Base-by-base conservation (phyloP, 1,140 invertebrate species). In the Heterodera carotae region DNA sequence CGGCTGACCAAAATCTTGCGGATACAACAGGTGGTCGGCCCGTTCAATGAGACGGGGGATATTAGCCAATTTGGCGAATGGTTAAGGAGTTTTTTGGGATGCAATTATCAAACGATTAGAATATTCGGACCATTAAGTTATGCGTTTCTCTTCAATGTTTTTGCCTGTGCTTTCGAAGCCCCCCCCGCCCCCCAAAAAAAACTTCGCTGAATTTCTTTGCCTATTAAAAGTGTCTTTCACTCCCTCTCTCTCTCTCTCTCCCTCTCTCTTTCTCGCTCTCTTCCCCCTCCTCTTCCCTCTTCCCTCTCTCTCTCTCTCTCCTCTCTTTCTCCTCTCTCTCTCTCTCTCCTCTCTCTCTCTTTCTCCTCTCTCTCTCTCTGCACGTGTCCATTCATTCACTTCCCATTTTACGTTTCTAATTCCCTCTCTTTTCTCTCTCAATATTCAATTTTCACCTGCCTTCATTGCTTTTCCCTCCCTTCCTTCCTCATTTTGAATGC, bases 1-100 rank as follows among this genome's bases (percentile, higher is more conserved):
- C 71, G 33, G 4, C 43, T 74, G 64, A 64, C 59, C 71, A 62
- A 74, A 60, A 2, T 25, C 18, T 71, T 74, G n/a, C 56, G 34
- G 25, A 33, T 59, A 31, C 27, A 74, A 74, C 56, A 59, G 36
- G 36, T 33, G 36, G 36, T 29, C 31, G 22, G n/a, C 6, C 39
- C 39, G 39, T 12, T 39, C 6, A 39, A 39, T 39, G 39, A 12
- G 39, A 12, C 7, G 2, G 39, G 39, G 39, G 7, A 39, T 39
- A 39, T n/a, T n/a, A n/a, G n/a, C n/a, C n/a, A 39, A 39, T 1
- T 39, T 1, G 39, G 39, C 7, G 39, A n/a, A n/a, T 6, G 39
- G 18, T 25, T 68, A n/a, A 6, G 33, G 10, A 36, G 3, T 18
- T 36, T 36, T 34, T 69, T 69, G 3, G n/a, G n/a, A n/a, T n/a